Conservation (phyloP, 2,888 invertebrate genomes). For the Caenorhabditis sp. region DNA sequence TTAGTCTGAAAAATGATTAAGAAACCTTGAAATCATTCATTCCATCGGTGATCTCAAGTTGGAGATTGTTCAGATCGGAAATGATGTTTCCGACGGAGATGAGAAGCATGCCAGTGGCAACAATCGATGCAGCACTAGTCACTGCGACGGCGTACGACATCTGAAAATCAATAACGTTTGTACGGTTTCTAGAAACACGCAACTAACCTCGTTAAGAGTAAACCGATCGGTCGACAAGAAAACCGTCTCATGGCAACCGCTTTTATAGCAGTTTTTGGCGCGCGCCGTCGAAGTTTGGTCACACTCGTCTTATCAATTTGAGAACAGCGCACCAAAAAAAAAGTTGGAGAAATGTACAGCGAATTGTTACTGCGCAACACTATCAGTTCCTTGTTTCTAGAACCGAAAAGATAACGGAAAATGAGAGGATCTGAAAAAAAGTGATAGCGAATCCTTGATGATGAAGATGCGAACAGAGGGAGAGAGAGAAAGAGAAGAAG, state of each 20-base stretch:
- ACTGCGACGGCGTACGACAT: conserved; percentile 59
- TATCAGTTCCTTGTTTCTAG: conserved; percentile 42
- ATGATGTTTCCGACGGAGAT: conserved; percentile 56
- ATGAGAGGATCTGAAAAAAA: too few species aligned
- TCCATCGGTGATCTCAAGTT: conserved; percentile 49
- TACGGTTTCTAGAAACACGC: background rate
- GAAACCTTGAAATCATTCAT: conserved; percentile 53
- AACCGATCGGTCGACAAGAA: conserved; percentile 43
- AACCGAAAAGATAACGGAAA: conserved; percentile 2
- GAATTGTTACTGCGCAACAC: conserved; percentile 37
- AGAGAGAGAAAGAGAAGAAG: too few species aligned
- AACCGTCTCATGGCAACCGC: conserved; percentile 17
- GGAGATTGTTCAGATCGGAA: conserved; percentile 53
- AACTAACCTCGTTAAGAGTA: conserved; percentile 36
- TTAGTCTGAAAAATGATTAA: background rate
- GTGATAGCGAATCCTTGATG: conserved; percentile 10
- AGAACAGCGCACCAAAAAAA: conserved; percentile 6
- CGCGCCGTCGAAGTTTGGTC: conserved; percentile 39
- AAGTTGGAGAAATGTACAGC: conserved; percentile 13
- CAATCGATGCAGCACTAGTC: conserved; percentile 51
- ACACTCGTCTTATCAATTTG: conserved; percentile 45
- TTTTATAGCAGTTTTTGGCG: conserved; percentile 37
- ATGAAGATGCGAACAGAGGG: background rate
- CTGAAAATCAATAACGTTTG: too few species aligned
- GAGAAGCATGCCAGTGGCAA: conserved; percentile 53